Percentiles rank a stretch among this genome's conserved stretches.
These are phyloP conservation scores for Muricea muricata DNA, from an alignment of 92 coral and sea anemone genomes.

Conservation along the genomic window DNA sequence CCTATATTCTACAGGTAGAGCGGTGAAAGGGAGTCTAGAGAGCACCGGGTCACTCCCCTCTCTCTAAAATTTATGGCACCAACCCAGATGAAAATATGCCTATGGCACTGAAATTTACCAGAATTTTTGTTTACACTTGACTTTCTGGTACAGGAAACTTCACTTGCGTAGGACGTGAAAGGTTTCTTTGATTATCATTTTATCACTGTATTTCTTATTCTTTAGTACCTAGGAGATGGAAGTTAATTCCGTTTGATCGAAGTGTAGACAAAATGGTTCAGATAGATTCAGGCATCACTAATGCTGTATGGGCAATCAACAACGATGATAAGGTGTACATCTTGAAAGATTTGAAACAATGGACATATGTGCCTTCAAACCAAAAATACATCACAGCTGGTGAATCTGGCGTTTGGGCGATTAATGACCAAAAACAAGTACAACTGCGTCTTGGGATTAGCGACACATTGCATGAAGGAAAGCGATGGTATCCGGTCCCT, in stretches of 20 bases:
- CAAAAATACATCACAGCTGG: conserved; percentile 46
- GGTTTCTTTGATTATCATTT: too few relatives aligned
- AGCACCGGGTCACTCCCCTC: too few relatives aligned
- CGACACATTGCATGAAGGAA: conserved; percentile 38
- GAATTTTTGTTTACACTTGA: too few relatives aligned
- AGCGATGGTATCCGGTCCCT: conserved; percentile 38
- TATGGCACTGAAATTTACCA: too few relatives aligned
- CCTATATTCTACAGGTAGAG: too few relatives aligned
- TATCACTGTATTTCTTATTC: too few relatives aligned
- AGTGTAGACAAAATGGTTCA: conserved; percentile 4
- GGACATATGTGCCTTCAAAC: conserved; percentile 43
- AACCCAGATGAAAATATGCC: too few relatives aligned
- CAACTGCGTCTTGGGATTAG: conserved; percentile 27
- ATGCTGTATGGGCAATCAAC: conserved; percentile 45
- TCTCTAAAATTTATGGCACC: too few relatives aligned
- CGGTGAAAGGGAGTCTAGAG: too few relatives aligned
- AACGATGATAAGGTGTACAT: conserved; percentile 12
- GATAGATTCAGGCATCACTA: conserved; percentile 38
- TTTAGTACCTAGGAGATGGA: neutral
- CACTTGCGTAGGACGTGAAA: too few relatives aligned
- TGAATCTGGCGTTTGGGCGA: conserved; percentile 54
- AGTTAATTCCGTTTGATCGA: conserved; percentile 8
- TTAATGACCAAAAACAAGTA: neutral
- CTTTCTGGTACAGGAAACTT: too few relatives aligned
- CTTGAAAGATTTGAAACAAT: neutral